These are phyloP conservation scores for Gulo gulo DNA, from an alignment of 2,113 vertebrate genomes.

Conservation along the genomic window DNA sequence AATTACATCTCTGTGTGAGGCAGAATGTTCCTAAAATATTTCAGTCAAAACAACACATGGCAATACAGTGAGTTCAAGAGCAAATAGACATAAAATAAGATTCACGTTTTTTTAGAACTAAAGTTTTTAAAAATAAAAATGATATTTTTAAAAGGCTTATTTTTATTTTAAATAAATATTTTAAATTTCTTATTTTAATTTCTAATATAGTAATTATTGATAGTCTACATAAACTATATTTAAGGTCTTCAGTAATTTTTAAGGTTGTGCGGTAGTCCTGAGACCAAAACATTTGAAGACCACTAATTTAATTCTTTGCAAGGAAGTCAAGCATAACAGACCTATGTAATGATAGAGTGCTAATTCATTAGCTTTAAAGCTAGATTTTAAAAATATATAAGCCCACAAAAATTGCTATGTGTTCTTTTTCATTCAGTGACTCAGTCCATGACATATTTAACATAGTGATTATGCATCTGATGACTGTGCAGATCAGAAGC, in stretches of 20 bases:
- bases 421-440: background rate
- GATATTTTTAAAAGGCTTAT: background rate
- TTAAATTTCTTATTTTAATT: background rate
- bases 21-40: background rate
- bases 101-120: background rate
- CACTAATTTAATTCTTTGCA: background rate
- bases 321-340: background rate
- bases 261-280: background rate
- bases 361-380: background rate
- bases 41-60: background rate
- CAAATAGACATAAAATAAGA: background rate
- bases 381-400: slow-evolving; percentile 2
- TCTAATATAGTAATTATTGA: background rate
- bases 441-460: background rate
- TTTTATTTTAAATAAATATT: background rate
- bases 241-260: background rate
- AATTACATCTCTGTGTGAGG: background rate
- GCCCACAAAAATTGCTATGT: background rate
- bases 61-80: background rate
- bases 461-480: background rate
- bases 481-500: background rate
- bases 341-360: background rate
- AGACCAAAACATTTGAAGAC: background rate
- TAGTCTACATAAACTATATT: background rate
- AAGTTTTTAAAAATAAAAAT: background rate